Evolutionary conservation across 2,888 invertebrate genomes (phyloP), one percentile per base, ranked within the genome.

Genomic region (Eucera pruinosa): DNA sequence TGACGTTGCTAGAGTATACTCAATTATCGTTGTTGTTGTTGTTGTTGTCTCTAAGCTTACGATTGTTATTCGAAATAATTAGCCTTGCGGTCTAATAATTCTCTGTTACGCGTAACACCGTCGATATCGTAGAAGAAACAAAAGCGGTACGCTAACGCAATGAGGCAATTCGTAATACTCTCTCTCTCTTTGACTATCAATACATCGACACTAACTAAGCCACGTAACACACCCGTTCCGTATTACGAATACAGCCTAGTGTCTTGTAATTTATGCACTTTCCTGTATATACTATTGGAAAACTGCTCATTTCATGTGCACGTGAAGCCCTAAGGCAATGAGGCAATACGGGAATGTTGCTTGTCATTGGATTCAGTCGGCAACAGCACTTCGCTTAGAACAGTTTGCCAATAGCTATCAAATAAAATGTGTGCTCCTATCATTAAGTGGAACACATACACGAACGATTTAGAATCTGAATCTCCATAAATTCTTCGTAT

Each of bases 161-260:
- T 13, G 60, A 60, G 15, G 33, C 45, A 33, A 60, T 60, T 23
- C 20, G 18, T 33, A n/a, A 25, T 57, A 52, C 18, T 39, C 15
- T 23, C 18, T 39, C 15, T 23, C 9, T 41, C n/a, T 41, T 25
- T 15, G 23, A 7, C 39, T 39, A 60, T 30, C 60, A 20, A 60
- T 47, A 33, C 20, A 4, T 23, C 4, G 15, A 45, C 13, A 15
- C 20, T 79, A 36, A 2, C 4, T 11, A 71, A 80, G 81, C 82
- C 82, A 80, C 82, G 77, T 82, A 82, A 71, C 69, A 78, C 78
- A 72, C 77, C 78, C 81, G 73, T 83, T 68, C 64, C 27, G 36
- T 61, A 64, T 84, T 78, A 79, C 62, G 52, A 57, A 50, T 43
- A 58, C 33, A 30, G 47, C 52, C 27, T 27, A 27, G 25, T 23